These are phyloP conservation scores for Smittia sp. DNA, from an alignment of 2,888 invertebrate genomes.

Conservation along the genomic window DNA sequence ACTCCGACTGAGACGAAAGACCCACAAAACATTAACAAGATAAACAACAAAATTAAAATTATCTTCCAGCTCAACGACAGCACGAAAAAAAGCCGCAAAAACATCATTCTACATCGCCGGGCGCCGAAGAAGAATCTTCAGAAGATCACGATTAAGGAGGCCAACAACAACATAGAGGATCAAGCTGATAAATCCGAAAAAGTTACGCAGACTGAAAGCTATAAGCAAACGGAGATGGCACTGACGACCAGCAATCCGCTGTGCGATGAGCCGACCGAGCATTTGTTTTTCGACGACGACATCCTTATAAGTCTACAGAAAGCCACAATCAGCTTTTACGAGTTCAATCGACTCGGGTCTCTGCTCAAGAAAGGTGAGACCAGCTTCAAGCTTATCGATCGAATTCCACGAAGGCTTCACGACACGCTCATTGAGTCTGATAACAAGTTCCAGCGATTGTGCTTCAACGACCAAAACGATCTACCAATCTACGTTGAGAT, in stretches of 20 bases:
- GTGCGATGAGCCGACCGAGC: background rate
- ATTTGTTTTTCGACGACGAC: conserved; percentile 27
- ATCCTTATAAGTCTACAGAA: conserved; percentile 13
- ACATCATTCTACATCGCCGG: conserved; percentile 25
- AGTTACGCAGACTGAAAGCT: conserved; percentile 21
- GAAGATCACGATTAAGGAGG: conserved; percentile 30
- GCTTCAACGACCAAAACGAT: conserved; percentile 19
- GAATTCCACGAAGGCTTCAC: conserved; percentile 3
- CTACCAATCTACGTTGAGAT: conserved; percentile 35
- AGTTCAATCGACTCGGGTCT: background rate
- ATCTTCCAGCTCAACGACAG: conserved; percentile 29
- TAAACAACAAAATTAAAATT: conserved; percentile 34
- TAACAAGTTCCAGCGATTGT: conserved; percentile 33
- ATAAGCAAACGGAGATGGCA: background rate
- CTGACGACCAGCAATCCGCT: conserved; percentile 6
- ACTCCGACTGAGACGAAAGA: conserved; percentile 24
- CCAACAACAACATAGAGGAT: conserved; percentile 21
- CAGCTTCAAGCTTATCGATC: conserved; percentile 27
- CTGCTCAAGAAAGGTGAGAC: conserved; percentile 29
- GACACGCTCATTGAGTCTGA: conserved; percentile 21
- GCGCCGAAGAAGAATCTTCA: conserved; percentile 27
- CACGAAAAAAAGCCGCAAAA: conserved; percentile 20
- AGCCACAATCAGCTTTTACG: conserved; percentile 23
- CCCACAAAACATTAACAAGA: conserved; percentile 30
- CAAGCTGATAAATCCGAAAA: conserved; percentile 22